Evolutionary conservation across 2,888 invertebrate species (phyloP).

Genomic region (Hemaris fuciformis): DNA sequence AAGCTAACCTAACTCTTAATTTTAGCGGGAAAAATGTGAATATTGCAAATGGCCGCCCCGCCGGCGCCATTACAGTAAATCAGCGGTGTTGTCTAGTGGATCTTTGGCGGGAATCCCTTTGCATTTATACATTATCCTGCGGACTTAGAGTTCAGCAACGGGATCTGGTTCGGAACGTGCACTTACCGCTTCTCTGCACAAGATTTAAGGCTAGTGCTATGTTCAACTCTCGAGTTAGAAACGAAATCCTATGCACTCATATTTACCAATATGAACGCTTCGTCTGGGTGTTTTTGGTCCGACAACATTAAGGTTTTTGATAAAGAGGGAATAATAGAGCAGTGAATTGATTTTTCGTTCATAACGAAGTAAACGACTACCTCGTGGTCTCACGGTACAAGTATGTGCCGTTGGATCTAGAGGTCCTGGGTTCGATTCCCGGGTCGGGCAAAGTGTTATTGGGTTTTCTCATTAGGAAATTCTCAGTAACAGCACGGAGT

Average conservation of each 20-base stretch:
- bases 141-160: not conserved
- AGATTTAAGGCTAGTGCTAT: not conserved
- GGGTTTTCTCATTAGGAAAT: too few relatives aligned
- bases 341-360: too few relatives aligned
- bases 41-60: conserved; percentile 24
- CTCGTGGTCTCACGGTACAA: too few relatives aligned
- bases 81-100: conserved; percentile 6
- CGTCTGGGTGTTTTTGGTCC: too few relatives aligned
- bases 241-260: not conserved
- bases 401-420: too few relatives aligned
- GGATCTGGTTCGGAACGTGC: not conserved
- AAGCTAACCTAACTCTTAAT: conserved; percentile 12
- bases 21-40: conserved; percentile 17
- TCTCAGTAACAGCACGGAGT: too few relatives aligned
- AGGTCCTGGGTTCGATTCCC: too few relatives aligned
- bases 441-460: too few relatives aligned
- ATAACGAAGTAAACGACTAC: too few relatives aligned
- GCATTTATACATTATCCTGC: conserved; percentile 7
- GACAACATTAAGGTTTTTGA: too few relatives aligned
- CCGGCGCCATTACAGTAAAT: conserved; percentile 18
- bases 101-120: conserved; percentile 2
- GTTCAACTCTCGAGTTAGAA: not conserved
- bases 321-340: too few relatives aligned
- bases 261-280: not conserved
- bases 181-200: not conserved